A percentile compares a stretch with the other conserved stretches of the same genome.
Evolutionary conservation across 1,140 invertebrate genomes (phyloP).

Genomic region (Cydia splendana): DNA sequence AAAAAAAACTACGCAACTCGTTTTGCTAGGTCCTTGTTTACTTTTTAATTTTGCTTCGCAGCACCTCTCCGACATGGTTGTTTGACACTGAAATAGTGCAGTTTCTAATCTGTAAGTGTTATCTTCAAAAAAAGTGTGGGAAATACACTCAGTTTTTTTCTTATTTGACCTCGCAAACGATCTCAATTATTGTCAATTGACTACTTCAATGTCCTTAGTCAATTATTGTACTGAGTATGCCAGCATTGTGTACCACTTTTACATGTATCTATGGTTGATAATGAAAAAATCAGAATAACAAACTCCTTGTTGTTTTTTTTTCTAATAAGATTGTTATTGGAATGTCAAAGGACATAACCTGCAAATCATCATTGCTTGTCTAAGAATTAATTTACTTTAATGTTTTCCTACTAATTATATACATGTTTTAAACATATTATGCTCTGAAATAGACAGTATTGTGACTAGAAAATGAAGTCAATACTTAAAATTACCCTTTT

Average conservation of each 20-base stretch:
- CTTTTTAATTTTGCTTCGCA: constrained; percentile 13
- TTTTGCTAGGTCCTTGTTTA: constrained; percentile 18
- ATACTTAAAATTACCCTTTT: too few relatives aligned
- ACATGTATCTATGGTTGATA: constrained; percentile 30
- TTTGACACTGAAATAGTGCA: neutral
- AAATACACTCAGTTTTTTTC: constrained; percentile 23
- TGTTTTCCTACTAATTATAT: neutral
- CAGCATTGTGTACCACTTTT: constrained; percentile 24
- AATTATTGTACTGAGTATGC: constrained; percentile 22
- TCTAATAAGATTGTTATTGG: constrained; percentile 24
- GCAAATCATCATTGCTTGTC: neutral
- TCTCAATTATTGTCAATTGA: constrained; percentile 26
- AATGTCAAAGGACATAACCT: constrained; percentile 10
- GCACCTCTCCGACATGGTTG: neutral
- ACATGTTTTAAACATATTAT: too few relatives aligned
- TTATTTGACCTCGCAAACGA: constrained; percentile 29
- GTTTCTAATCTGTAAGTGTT: constrained; percentile 1
- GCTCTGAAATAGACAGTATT: too few relatives aligned
- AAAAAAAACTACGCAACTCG: constrained; percentile 24
- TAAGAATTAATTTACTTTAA: neutral
- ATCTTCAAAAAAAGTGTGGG: constrained; percentile 21
- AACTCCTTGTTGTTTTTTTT: constrained; percentile 12
- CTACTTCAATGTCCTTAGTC: constrained; percentile 19
- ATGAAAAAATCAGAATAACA: constrained; percentile 16
- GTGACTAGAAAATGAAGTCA: too few relatives aligned